These are phyloP conservation scores for Orbicella faveolata DNA, from an alignment of 64 coral and sea anemone genomes.

Conservation along the genomic window DNA sequence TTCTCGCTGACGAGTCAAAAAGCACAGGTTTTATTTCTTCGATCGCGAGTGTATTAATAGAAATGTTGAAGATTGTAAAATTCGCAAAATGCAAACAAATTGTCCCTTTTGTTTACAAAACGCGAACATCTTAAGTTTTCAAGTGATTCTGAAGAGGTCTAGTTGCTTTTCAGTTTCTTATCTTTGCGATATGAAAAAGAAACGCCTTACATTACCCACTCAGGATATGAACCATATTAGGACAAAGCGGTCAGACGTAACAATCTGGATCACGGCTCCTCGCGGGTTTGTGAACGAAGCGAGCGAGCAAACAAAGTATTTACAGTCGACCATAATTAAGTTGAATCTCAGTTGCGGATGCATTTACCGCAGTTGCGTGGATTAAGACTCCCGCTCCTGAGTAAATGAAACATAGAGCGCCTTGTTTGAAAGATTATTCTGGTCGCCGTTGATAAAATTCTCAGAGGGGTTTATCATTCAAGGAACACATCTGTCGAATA, in stretches of 20 bases:
- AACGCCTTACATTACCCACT: background rate
- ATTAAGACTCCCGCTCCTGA: background rate
- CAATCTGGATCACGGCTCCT: background rate
- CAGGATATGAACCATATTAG: background rate
- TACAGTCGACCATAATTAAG: background rate
- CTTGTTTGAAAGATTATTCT: background rate
- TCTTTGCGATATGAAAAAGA: background rate
- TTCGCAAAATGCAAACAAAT: conserved; percentile 16
- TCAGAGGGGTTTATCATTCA: conserved; percentile 19
- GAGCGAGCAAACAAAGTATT: conserved; percentile 11
- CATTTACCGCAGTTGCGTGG: background rate
- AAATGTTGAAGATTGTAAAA: background rate
- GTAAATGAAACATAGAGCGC: background rate
- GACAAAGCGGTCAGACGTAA: background rate
- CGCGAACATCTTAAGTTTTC: conserved; percentile 12
- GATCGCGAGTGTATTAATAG: background rate
- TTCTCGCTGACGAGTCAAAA: background rate
- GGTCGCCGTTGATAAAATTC: conserved; percentile 8
- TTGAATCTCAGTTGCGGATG: background rate
- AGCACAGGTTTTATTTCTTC: background rate
- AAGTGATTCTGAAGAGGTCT: conserved; percentile 19
- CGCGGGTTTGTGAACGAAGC: background rate
- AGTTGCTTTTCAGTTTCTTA: background rate
- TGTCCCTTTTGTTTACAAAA: conserved; percentile 27
- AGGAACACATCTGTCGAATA: background rate